Conservation (phyloP, 2,113 vertebrate genomes). For the Otolemur garnettii region DNA sequence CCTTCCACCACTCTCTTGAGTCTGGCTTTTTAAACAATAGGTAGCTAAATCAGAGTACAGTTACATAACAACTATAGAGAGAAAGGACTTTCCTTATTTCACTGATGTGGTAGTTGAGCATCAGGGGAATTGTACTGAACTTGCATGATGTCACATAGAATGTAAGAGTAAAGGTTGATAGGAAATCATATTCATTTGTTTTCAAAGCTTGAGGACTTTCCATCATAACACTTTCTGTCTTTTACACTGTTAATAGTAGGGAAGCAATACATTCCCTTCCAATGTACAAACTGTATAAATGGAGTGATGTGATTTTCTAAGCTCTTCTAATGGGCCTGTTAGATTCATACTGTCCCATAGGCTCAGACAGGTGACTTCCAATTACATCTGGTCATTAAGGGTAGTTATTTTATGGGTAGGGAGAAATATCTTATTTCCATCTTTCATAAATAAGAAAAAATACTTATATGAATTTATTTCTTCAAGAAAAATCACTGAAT, state of each 20-base stretch:
- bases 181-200: neutral
- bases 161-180: neutral
- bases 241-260: neutral
- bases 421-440: neutral
- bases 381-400: neutral
- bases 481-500: neutral
- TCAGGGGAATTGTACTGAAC: neutral
- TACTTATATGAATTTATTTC: neutral
- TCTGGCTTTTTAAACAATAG: too few species aligned
- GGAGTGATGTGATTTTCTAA: neutral
- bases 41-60: too few species aligned
- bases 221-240: neutral
- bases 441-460: constrained; percentile 28
- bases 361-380: neutral
- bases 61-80: neutral
- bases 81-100: neutral
- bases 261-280: neutral
- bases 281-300: neutral
- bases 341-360: neutral
- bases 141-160: neutral
- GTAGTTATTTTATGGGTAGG: neutral
- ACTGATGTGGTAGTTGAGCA: neutral
- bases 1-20: too few species aligned
- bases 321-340: neutral
- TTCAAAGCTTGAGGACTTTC: neutral